A percentile compares a stretch with the other conserved stretches of the same genome.
Conservation (phyloP, 2,113 vertebrate genomes). For the Stercorarius parasiticus region DNA sequence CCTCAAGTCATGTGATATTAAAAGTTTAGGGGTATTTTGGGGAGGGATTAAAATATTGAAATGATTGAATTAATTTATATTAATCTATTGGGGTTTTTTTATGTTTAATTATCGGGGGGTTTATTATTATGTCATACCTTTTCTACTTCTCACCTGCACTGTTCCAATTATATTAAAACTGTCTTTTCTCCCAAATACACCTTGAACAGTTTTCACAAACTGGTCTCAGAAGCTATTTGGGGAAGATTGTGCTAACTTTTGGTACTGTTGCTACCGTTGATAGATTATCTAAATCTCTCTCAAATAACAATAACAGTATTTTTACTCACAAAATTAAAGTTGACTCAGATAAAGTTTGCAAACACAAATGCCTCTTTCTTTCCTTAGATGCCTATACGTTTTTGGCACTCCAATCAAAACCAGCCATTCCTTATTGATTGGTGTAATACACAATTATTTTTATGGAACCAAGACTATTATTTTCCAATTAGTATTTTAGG, state of each 20-base stretch:
- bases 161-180: neutral
- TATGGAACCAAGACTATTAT: neutral
- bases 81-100: neutral
- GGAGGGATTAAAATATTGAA: neutral
- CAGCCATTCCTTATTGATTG: neutral
- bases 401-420: neutral
- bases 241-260: neutral
- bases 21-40: neutral
- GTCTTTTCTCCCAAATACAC: neutral
- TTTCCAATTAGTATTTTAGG: conserved; percentile 1
- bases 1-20: neutral
- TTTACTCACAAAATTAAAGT: neutral
- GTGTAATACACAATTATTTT: neutral
- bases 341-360: neutral
- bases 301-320: neutral
- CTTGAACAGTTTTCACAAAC: neutral
- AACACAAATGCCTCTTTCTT: neutral
- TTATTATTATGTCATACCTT: neutral
- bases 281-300: neutral
- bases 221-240: neutral
- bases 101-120: rapidly evolving
- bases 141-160: neutral
- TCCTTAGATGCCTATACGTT: neutral
- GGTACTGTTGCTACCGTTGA: neutral
- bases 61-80: neutral